These are phyloP conservation scores for Mesitornis unicolor DNA, from an alignment of 2,113 vertebrate genomes.

Conservation along the genomic window DNA sequence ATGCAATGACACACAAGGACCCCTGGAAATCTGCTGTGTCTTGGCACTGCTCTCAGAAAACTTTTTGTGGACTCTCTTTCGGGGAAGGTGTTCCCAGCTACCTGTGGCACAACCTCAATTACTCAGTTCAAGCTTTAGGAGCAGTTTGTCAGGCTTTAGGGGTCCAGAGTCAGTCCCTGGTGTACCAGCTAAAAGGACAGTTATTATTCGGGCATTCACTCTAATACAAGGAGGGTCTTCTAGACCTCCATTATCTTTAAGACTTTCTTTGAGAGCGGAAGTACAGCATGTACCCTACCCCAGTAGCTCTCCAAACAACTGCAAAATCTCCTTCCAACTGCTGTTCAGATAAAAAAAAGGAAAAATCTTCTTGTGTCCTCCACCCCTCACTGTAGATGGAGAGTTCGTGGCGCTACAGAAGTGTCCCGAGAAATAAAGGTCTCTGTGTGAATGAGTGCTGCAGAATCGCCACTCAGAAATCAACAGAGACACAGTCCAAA, in stretches of 20 bases:
- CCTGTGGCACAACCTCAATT: neutral
- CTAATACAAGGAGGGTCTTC: neutral
- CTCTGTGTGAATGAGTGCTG: neutral
- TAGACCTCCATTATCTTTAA: neutral
- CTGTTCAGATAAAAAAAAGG: neutral
- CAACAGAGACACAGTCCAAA: neutral
- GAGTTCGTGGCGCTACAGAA: neutral
- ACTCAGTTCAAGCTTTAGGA: neutral
- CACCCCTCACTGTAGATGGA: neutral
- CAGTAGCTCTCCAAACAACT: neutral
- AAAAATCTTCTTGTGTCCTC: neutral
- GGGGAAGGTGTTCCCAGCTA: neutral
- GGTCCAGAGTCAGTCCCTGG: neutral
- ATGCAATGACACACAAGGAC: neutral
- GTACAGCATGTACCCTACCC: neutral
- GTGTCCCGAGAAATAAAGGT: neutral
- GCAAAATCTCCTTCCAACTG: neutral
- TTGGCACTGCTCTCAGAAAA: neutral
- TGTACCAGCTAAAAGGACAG: neutral
- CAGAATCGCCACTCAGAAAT: neutral
- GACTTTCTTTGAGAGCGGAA: neutral
- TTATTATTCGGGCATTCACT: neutral
- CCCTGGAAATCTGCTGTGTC: neutral
- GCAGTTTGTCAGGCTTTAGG: neutral
- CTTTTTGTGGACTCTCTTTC: neutral